Evolutionary conservation across 2,888 invertebrate genomes (phyloP).

Genomic region (Arge pagana): DNA sequence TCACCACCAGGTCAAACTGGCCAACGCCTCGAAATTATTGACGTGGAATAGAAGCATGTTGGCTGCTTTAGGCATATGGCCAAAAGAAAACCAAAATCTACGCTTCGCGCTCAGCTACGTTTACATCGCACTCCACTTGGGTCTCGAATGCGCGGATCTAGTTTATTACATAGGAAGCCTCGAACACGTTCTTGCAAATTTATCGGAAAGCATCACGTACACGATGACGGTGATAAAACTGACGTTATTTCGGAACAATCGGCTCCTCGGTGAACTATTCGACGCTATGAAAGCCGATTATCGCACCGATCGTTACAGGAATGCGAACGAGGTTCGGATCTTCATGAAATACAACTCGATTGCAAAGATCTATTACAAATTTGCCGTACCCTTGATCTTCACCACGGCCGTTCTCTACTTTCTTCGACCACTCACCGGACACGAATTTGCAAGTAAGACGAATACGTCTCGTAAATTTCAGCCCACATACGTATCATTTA

Average conservation of each 20-base stretch:
- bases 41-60: slow-evolving; percentile 11
- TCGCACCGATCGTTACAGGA: not conserved
- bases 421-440: slow-evolving; percentile 8
- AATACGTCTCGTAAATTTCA: no score
- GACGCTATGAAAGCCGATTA: slow-evolving; percentile 9
- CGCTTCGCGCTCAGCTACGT: slow-evolving; percentile 38
- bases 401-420: slow-evolving; percentile 10
- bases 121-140: slow-evolving; percentile 43
- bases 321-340: not conserved
- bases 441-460: slow-evolving; percentile 2
- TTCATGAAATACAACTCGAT: slow-evolving; percentile 7
- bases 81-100: slow-evolving; percentile 22
- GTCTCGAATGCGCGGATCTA: slow-evolving; percentile 43
- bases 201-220: slow-evolving; percentile 44
- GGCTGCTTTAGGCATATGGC: slow-evolving; percentile 6
- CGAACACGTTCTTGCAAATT: slow-evolving; percentile 44
- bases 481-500: no score
- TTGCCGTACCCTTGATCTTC: not conserved
- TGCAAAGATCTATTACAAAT: slow-evolving; percentile 1
- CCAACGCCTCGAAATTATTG: not conserved
- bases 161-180: slow-evolving; percentile 39
- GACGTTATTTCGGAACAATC: slow-evolving; percentile 35
- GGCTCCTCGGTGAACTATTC: not conserved
- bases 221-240: slow-evolving; percentile 43
- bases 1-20: not conserved